Evolutionary conservation across 2,113 vertebrate species (phyloP).

Genomic region (Lonchura striata): DNA sequence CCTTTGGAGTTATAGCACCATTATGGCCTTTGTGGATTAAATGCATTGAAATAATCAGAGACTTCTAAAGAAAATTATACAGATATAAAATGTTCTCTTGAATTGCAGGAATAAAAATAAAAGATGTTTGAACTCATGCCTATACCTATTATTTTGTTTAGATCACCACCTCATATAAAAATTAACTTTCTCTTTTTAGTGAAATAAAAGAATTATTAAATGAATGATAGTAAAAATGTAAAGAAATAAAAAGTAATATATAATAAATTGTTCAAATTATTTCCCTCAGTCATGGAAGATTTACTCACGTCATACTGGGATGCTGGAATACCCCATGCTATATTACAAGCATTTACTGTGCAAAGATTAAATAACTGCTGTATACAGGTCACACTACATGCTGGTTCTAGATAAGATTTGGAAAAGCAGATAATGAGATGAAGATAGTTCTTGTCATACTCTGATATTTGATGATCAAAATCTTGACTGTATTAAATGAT

Average conservation of each 20-base stretch:
- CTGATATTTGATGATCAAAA: slow-evolving; percentile 15
- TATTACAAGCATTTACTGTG: neutral
- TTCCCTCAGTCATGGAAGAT: slow-evolving; percentile 16
- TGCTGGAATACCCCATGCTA: slow-evolving; percentile 9
- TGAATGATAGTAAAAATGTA: neutral
- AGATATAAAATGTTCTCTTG: neutral
- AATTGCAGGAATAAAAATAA: neutral
- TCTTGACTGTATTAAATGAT: neutral
- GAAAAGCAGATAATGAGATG: neutral
- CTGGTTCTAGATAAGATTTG: neutral
- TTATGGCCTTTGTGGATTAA: neutral
- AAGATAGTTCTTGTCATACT: neutral
- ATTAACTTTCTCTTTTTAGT: neutral
- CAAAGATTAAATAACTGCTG: neutral
- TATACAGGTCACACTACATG: neutral
- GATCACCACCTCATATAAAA: neutral
- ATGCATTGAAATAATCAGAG: neutral
- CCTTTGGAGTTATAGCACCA: neutral
- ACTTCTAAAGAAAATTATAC: neutral
- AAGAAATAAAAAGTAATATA: neutral
- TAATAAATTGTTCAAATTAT: neutral
- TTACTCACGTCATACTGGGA: slow-evolving; percentile 18
- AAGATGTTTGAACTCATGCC: neutral
- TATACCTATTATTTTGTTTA: neutral
- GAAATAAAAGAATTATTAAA: neutral